Evolutionary conservation across 2,797 vertebrate species (phyloP).

Genomic region (Centroberyx gerrardi): DNA sequence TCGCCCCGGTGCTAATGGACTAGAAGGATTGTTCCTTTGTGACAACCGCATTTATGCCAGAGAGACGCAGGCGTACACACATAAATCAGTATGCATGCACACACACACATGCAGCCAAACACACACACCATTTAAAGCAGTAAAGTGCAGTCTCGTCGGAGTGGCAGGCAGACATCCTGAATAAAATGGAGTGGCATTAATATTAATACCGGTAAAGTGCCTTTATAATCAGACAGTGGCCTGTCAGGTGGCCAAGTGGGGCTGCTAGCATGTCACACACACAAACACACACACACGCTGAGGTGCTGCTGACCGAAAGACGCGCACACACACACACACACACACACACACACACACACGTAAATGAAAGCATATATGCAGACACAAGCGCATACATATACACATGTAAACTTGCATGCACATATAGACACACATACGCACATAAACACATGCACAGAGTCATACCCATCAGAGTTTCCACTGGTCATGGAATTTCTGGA

Average conservation of each 20-base stretch:
- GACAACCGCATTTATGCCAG: slow-evolving; percentile 67
- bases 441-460: slow-evolving; percentile 29
- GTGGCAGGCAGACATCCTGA: slow-evolving; percentile 88
- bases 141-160: slow-evolving; percentile 84
- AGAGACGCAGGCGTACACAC: slow-evolving; percentile 49
- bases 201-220: slow-evolving; percentile 90
- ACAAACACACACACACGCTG: slow-evolving; percentile 39
- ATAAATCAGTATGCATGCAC: slow-evolving; percentile 52
- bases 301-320: slow-evolving; percentile 52
- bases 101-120: slow-evolving; percentile 49
- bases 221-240: slow-evolving; percentile 87
- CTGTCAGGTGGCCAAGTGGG: slow-evolving; percentile 82
- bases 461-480: too few species aligned
- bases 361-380: too few species aligned
- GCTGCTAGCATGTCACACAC: slow-evolving; percentile 77
- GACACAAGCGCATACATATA: slow-evolving; percentile 25
- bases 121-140: slow-evolving; percentile 82
- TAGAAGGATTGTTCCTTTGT: slow-evolving; percentile 60
- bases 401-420: slow-evolving; percentile 9
- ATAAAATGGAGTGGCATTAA: slow-evolving; percentile 90
- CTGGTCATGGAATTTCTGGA: too few species aligned
- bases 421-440: slow-evolving; percentile 3
- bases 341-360: slow-evolving; percentile 28
- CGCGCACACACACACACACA: slow-evolving; percentile 46
- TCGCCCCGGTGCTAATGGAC: slow-evolving; percentile 70